Evolutionary conservation across 2,113 vertebrate species (phyloP).

Genomic region (Conger conger): DNA sequence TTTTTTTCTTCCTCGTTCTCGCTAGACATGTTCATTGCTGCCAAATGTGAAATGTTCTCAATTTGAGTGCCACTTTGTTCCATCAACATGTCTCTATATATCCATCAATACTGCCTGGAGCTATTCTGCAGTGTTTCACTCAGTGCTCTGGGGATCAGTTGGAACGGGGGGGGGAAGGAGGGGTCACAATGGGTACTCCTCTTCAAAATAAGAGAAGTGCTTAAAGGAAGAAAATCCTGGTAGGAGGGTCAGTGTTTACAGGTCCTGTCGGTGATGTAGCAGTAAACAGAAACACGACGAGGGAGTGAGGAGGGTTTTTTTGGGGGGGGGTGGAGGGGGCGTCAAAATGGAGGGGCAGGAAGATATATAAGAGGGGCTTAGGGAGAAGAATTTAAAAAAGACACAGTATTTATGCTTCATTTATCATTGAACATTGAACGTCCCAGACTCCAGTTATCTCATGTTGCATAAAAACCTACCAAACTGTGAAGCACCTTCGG

Average conservation of each 20-base stretch:
- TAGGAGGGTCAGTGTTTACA: neutral
- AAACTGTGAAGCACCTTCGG: neutral
- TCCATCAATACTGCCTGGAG: neutral
- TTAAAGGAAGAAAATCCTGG: neutral
- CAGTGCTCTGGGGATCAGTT: neutral
- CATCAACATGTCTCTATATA: neutral
- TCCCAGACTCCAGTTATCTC: neutral
- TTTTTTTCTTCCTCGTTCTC: neutral
- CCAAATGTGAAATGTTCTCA: neutral
- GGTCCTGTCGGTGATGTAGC: too few relatives aligned
- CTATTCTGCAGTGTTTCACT: neutral
- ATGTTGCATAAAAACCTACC: neutral
- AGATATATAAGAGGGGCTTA: too few relatives aligned
- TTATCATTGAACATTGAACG: too few relatives aligned
- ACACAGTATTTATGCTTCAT: too few relatives aligned
- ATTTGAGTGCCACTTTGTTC: neutral
- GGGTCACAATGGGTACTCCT: neutral
- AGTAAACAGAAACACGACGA: too few relatives aligned
- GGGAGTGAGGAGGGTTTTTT: too few relatives aligned
- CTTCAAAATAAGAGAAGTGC: neutral
- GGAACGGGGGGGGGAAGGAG: too few relatives aligned
- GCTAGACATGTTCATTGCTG: neutral
- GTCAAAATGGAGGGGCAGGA: too few relatives aligned
- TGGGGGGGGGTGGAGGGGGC: too few relatives aligned
- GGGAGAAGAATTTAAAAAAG: too few relatives aligned